Evolutionary conservation across 2,113 vertebrate species (phyloP).

Genomic region (Numenius arquata): DNA sequence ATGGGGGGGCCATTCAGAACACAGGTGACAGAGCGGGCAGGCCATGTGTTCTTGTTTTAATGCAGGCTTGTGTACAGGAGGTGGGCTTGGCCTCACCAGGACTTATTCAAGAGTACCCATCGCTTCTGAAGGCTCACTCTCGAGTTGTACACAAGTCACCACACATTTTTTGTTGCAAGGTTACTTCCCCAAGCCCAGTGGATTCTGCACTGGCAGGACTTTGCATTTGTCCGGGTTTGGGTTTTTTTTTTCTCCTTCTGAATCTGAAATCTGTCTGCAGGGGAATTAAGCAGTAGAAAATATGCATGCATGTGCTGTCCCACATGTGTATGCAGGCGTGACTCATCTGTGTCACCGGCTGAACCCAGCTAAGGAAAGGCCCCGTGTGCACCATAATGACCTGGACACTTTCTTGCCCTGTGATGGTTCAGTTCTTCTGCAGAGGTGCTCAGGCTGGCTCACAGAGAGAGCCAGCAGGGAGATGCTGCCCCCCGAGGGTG

Average conservation of each 20-base stretch:
- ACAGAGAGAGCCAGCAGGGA: background rate
- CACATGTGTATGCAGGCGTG: accelerated
- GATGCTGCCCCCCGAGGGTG: no score
- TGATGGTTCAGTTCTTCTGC: background rate
- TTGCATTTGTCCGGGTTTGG: background rate
- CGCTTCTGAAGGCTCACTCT: background rate
- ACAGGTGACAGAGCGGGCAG: background rate
- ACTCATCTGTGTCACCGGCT: background rate
- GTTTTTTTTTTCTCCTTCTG: background rate
- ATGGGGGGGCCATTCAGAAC: background rate
- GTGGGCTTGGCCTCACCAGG: background rate
- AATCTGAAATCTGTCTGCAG: background rate
- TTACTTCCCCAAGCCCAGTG: background rate
- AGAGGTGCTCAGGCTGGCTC: background rate
- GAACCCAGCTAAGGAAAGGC: background rate
- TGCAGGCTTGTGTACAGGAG: background rate
- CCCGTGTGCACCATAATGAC: accelerated
- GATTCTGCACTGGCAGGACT: background rate
- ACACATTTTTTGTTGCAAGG: background rate
- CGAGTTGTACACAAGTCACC: background rate
- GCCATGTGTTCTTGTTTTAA: background rate
- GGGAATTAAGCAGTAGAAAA: background rate
- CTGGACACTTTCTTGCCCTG: background rate
- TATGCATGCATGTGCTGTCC: background rate
- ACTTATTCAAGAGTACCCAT: background rate